Evolutionary conservation across 1,140 invertebrate genomes (phyloP), one percentile per base, ranked within the genome.

Genomic region (Homarus americanus): DNA sequence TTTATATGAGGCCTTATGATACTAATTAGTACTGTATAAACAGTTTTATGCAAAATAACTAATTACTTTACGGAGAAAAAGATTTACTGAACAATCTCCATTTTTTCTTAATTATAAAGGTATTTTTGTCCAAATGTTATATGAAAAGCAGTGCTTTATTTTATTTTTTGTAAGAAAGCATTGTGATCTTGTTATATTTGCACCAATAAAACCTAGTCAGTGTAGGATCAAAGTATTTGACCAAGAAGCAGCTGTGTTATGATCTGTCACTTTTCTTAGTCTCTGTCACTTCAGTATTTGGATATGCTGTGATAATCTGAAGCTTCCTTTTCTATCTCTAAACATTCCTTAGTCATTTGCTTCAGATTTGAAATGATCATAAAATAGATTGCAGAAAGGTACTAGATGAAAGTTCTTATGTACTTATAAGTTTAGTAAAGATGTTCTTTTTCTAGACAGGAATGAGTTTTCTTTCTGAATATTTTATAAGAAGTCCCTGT

Each of bases 1-100:
- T 88, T 87, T 86, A 86, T 87, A 87, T 72, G 86, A 88, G 86
- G 86, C 86, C 86, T 88, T 88, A 88, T 82, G 58, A 88, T 88
- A 80, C 44, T 49, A 73, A 88, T 28, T 88, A 82, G 34, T 82
- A 49, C 78, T 44, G 86, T 88, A 80, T 88, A 88, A 88, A 63
- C 58, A 88, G 24, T 79, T 80, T 80, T 88, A 88, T 79, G 86
- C 85, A 79, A 88, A 40, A 72, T 80, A 88, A 40, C 86, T 88
- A 44, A 79, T 87, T 78, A 20, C 24, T 36, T 12, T 79, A n/a
- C 82, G 69, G 53, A 34, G 84, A 36, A 38, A 79, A 79, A 32
- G 36, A 24, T 66, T 28, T 72, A 66, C 58, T 20, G 79, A 24
- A 28, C 5, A 41, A 17, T 72, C 2, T 0, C 63, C 28, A 20